Evolutionary conservation across 2,888 invertebrate species (phyloP).

Genomic region (Craniophora ligustri): DNA sequence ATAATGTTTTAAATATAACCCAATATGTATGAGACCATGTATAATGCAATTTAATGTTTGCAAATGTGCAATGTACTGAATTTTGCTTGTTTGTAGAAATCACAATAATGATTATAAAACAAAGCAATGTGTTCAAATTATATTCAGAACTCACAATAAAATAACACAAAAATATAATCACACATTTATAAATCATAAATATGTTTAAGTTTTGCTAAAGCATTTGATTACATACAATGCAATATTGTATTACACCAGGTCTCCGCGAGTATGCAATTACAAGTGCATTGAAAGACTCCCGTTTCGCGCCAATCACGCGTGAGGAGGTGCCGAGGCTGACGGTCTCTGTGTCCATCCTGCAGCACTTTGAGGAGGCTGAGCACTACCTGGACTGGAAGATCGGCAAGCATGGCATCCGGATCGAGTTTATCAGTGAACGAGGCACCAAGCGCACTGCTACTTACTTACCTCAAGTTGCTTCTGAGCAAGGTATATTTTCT

Average conservation of each 20-base stretch:
- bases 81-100: too few relatives aligned
- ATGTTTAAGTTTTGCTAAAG: too few relatives aligned
- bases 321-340: constrained; percentile 97
- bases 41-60: too few relatives aligned
- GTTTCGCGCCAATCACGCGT: constrained; percentile 97
- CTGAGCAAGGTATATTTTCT: constrained; percentile 95
- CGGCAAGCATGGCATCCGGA: constrained; percentile 98
- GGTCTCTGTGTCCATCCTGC: constrained; percentile 98
- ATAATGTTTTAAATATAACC: too few relatives aligned
- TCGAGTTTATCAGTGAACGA: constrained; percentile 98
- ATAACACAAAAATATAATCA: too few relatives aligned
- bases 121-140: too few relatives aligned
- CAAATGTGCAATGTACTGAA: too few relatives aligned
- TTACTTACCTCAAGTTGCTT: constrained; percentile 99
- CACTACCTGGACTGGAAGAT: constrained; percentile 99
- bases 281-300: constrained; percentile 99
- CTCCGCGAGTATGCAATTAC: constrained; percentile 99
- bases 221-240: too few relatives aligned
- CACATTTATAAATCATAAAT: too few relatives aligned
- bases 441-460: constrained; percentile 98
- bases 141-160: too few relatives aligned
- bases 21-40: too few relatives aligned
- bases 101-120: too few relatives aligned
- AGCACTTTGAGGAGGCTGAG: constrained; percentile 98
- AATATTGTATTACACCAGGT: constrained; percentile 83